These are phyloP conservation scores for Cataglyphis rosenhaueri DNA, from an alignment of 2,888 invertebrate genomes.

Conservation along the genomic window DNA sequence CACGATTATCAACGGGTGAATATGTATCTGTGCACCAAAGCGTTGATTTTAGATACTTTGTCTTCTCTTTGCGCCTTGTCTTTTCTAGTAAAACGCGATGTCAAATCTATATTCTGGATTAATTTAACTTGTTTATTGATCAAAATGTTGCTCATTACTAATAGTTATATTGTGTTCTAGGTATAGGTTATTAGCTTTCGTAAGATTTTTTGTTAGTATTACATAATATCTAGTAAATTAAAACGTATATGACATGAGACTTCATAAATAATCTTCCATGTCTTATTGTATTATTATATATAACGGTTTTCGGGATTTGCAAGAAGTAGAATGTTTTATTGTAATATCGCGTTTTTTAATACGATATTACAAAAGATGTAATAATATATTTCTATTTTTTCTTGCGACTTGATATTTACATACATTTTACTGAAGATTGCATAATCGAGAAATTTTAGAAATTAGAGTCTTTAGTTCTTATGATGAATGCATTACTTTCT, in stretches of 20 bases:
- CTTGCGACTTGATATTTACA: not conserved
- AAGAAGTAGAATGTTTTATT: not conserved
- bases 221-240: conserved; percentile 27
- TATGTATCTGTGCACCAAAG: conserved; percentile 64
- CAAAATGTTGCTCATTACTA: conserved; percentile 64
- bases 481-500: not conserved
- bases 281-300: conserved; percentile 11
- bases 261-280: conserved; percentile 36
- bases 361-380: conserved; percentile 3
- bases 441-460: not conserved
- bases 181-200: conserved; percentile 36
- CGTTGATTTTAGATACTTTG: conserved; percentile 62
- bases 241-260: conserved; percentile 42
- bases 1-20: conserved; percentile 45
- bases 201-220: conserved; percentile 59
- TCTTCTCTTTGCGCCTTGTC: conserved; percentile 60
- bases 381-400: conserved; percentile 25
- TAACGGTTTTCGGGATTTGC: conserved; percentile 27
- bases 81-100: conserved; percentile 43
- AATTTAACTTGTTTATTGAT: conserved; percentile 56
- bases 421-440: not conserved
- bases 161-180: conserved; percentile 42
- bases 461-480: not conserved
- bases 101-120: conserved; percentile 32
- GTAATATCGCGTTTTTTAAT: not conserved